Base-by-base conservation (phyloP, 92 coral and sea anemone species). In the Chrysogorgia sp. region DNA sequence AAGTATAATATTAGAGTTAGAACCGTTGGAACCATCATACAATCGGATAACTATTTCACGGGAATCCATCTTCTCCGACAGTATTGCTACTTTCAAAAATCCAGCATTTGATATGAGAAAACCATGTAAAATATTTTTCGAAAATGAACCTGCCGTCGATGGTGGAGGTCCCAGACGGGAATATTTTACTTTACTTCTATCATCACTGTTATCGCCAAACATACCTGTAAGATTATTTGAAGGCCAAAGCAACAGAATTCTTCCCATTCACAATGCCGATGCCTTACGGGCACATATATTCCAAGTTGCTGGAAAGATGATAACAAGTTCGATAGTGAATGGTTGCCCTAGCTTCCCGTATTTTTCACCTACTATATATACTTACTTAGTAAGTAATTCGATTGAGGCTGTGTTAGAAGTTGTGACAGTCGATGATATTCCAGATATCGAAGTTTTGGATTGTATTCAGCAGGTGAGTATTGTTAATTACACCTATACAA, bases 141-240 rank as follows among this genome's bases (percentile, higher is more conserved):
- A 87, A 53, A 63, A 66, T 63, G 85, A 83, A 47, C 86, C 90
- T 45, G 87, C 76, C 14, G 40, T 87, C 19, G 91, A 87, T 87
- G 91, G 91, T 48, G 91, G 87, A 19, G 91, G 87, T 0, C 91
- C 85, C 31, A 49, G 23, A 14, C 59, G 84, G 21, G 90, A 87
- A 45, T 87, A 77, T 55, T 87, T 87, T 48, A 37, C 77, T 12
- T 74, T 87, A 22, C 82, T 87, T 28, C 67, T 82, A n/a, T 32
- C 40, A 22, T 64, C 72, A 2, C 76, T 83, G 37, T 48, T 87
- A 20, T 87, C 91, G 10, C 85, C 91, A 28, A 58, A n/a, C 21
- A 49, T 75, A 10, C 72, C 81, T 15, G 40, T 66, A 14, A 48
- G 86, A 58, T 63, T 87, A 41, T 87, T 87, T 43, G 91, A 87